Percentiles rank a stretch among this genome's conserved stretches.
These are phyloP conservation scores for Crocuta crocuta DNA, from an alignment of 2,113 vertebrate genomes.

Conservation along the genomic window DNA sequence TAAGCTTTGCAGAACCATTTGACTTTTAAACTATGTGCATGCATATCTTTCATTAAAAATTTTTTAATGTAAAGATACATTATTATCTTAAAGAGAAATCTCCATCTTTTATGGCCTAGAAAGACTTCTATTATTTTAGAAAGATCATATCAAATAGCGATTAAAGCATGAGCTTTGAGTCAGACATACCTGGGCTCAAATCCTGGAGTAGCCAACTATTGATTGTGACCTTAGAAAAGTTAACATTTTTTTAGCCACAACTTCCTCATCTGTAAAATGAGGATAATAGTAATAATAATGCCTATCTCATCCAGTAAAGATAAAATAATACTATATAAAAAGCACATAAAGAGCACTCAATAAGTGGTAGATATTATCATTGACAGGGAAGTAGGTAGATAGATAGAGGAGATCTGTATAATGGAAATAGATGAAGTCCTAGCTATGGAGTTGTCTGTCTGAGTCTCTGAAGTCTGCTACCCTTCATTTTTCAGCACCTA, in stretches of 20 bases:
- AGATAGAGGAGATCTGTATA: background rate
- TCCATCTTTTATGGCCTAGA: background rate
- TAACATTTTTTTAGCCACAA: background rate
- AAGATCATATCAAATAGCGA: background rate
- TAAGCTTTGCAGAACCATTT: background rate
- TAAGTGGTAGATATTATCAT: background rate
- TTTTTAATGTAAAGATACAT: background rate
- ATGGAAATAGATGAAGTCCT: background rate
- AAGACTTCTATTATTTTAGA: background rate
- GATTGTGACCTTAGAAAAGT: background rate
- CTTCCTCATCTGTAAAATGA: background rate
- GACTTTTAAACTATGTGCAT: background rate
- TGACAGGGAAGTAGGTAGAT: background rate
- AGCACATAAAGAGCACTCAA: background rate
- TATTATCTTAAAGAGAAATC: background rate
- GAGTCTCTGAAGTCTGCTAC: background rate
- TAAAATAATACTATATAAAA: background rate
- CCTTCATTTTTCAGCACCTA: background rate
- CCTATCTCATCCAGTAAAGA: background rate
- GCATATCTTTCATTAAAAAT: background rate
- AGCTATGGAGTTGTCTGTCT: background rate
- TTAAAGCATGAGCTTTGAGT: background rate
- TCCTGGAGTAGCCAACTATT: background rate
- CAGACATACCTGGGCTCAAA: background rate
- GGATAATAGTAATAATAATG: background rate